Evolutionary conservation across 2,113 vertebrate species (phyloP).

Genomic region (Pardalotus punctatus): DNA sequence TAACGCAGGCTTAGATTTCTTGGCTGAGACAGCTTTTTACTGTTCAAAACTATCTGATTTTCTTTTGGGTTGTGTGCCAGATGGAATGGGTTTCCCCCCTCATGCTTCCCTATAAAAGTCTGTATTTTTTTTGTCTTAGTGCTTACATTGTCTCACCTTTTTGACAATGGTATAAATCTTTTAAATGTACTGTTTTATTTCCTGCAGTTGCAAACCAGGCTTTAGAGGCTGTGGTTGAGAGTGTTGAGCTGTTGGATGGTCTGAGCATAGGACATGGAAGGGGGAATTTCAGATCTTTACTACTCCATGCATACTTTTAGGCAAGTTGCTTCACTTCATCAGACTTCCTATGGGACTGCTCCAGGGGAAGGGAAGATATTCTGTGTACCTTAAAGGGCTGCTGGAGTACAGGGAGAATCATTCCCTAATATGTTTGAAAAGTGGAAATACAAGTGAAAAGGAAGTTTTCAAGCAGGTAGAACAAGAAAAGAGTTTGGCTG

Average conservation of each 20-base stretch:
- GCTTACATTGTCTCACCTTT: neutral
- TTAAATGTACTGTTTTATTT: neutral
- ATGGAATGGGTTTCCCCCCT: neutral
- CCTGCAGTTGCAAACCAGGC: neutral
- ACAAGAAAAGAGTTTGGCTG: neutral
- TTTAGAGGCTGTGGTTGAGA: neutral
- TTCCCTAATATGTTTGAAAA: neutral
- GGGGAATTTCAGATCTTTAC: neutral
- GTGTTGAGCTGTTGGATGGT: neutral
- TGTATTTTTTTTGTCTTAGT: neutral
- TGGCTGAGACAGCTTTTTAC: neutral
- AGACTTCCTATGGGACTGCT: neutral
- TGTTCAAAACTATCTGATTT: neutral
- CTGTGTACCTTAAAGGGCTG: neutral
- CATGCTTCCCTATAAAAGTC: neutral
- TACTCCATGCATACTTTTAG: neutral
- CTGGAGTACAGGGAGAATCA: neutral
- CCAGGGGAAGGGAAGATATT: neutral
- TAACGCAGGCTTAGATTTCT: neutral
- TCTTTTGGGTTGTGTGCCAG: neutral
- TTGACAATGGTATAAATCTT: neutral
- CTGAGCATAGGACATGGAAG: neutral
- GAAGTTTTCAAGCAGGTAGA: neutral
- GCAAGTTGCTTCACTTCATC: neutral
- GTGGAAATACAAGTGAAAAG: neutral